Conservation (phyloP, 2,888 invertebrate species). For the Galerucella nymphaeae region DNA sequence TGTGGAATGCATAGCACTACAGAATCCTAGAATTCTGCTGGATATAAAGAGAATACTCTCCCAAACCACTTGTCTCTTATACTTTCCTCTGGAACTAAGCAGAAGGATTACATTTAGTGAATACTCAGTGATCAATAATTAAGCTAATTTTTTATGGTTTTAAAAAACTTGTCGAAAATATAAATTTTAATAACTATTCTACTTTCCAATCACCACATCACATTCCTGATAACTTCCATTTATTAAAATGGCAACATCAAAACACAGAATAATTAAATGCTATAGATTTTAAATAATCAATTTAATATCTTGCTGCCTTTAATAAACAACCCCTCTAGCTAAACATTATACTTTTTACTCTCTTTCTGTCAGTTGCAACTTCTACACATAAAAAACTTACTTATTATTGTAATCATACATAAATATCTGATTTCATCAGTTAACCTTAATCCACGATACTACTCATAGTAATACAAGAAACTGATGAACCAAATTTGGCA, state of each 20-base stretch:
- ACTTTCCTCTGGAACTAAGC: no score
- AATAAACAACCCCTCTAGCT: no score
- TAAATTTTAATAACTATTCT: no score
- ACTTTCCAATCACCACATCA: no score
- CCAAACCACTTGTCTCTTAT: no score
- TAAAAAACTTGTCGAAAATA: no score
- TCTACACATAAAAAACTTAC: conserved; percentile 1
- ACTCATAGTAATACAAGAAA: conserved; percentile 40
- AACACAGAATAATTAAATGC: background rate
- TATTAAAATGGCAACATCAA: background rate
- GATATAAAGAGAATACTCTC: no score
- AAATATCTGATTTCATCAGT: conserved; percentile 29
- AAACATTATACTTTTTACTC: background rate
- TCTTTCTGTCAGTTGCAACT: background rate
- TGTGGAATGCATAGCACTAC: no score
- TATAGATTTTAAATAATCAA: background rate
- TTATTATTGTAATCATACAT: conserved; percentile 12
- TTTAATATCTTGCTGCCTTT: background rate
- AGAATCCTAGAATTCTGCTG: no score
- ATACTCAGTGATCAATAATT: no score
- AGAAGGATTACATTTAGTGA: no score
- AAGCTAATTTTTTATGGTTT: no score
- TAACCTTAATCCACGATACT: conserved; percentile 38
- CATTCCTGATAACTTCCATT: background rate
- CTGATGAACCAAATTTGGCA: conserved; percentile 32